Percentiles rank a stretch among this genome's conserved stretches.
Conservation (phyloP, 2,888 invertebrate species). For the Drosophila antonietae region DNA sequence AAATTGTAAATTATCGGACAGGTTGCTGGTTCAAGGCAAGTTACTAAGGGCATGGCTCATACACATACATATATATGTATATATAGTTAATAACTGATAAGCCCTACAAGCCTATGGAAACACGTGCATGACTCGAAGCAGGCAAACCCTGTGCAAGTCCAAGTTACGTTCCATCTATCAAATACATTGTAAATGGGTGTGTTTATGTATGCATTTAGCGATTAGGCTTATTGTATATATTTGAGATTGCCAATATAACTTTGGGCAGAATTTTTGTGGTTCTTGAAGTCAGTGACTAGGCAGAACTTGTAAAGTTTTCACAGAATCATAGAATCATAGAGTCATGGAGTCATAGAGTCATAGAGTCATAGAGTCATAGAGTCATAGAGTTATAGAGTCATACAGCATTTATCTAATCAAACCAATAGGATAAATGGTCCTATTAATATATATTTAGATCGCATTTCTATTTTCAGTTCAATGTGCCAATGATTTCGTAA, state of each 20-base stretch:
- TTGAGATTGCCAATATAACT: too few relatives aligned
- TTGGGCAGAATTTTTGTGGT: too few relatives aligned
- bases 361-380: too few relatives aligned
- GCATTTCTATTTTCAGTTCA: neutral
- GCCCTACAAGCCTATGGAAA: neutral
- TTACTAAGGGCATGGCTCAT: neutral
- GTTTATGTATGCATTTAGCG: neutral
- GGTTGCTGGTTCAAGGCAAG: constrained; percentile 23
- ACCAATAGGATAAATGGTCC: too few relatives aligned
- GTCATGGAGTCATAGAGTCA: too few relatives aligned
- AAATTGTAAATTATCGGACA: constrained; percentile 18
- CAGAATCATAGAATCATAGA: too few relatives aligned
- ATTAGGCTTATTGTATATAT: neutral
- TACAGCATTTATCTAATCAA: too few relatives aligned
- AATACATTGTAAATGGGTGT: neutral
- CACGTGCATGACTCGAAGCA: neutral
- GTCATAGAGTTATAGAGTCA: too few relatives aligned
- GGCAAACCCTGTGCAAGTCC: neutral
- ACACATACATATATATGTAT: neutral
- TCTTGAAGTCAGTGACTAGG: neutral
- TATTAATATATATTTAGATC: neutral
- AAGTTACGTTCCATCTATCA: neutral
- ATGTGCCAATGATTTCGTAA: constrained; percentile 4
- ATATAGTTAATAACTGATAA: constrained; percentile 8
- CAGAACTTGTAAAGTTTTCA: too few relatives aligned